A percentile compares a stretch with the other conserved stretches of the same genome.
Evolutionary conservation across 2,797 vertebrate species (phyloP).

Genomic region (Geotrypetes seraphini): DNA sequence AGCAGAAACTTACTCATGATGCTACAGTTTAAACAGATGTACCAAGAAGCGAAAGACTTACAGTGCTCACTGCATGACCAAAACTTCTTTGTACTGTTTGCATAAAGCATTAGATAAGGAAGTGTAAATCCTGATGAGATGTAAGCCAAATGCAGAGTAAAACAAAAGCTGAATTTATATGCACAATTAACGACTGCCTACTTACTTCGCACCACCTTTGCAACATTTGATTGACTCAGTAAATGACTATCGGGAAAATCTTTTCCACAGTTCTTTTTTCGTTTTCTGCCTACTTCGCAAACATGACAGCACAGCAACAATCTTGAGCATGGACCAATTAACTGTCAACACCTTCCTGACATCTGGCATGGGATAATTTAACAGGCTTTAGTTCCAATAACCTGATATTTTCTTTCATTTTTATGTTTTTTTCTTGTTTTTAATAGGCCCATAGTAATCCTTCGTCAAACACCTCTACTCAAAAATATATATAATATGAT

Average conservation of each 20-base stretch:
- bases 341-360: constrained; percentile 12
- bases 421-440: no score
- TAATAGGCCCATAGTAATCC: no score
- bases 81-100: not conserved
- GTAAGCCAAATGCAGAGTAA: accelerated
- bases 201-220: constrained; percentile 1
- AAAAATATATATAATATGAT: no score
- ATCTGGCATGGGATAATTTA: constrained; percentile 7
- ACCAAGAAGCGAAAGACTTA: not conserved
- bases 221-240: no score
- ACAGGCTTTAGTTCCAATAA: constrained; percentile 8
- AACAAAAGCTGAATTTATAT: constrained; percentile 15
- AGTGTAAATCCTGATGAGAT: constrained; percentile 2
- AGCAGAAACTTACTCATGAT: no score
- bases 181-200: constrained; percentile 5
- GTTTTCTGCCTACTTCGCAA: not conserved
- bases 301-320: constrained; percentile 12
- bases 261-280: no score
- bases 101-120: not conserved
- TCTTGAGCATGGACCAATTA: constrained; percentile 15
- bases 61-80: not conserved
- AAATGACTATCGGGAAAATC: no score
- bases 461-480: no score
- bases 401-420: no score
- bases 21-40: not conserved